These are phyloP conservation scores for Hypsopygia costalis DNA, from an alignment of 2,888 invertebrate genomes.

Conservation along the genomic window DNA sequence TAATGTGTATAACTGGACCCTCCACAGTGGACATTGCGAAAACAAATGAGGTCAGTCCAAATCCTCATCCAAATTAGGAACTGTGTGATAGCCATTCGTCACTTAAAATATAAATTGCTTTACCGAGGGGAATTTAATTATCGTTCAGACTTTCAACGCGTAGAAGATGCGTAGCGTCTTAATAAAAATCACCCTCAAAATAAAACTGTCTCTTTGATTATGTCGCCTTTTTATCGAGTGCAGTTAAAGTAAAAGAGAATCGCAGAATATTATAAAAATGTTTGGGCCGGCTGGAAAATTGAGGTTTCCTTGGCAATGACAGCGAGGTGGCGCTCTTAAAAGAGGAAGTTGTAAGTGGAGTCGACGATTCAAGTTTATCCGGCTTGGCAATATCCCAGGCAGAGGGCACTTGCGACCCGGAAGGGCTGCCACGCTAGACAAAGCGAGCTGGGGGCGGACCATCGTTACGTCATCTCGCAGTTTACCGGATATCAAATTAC, in stretches of 20 bases:
- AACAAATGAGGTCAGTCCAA: constrained; percentile 43
- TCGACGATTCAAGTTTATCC: constrained; percentile 44
- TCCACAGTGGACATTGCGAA: constrained; percentile 46
- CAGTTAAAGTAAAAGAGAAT: not conserved
- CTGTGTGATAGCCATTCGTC: constrained; percentile 19
- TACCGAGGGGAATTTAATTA: constrained; percentile 9
- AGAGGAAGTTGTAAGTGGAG: constrained; percentile 43
- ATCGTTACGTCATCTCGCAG: constrained; percentile 31
- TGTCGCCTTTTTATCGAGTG: not conserved
- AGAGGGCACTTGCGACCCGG: constrained; percentile 44
- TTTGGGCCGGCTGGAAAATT: not conserved
- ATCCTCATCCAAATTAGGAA: constrained; percentile 32
- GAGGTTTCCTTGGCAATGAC: constrained; percentile 9
- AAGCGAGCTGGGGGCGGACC: constrained; percentile 35
- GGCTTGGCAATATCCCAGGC: constrained; percentile 36
- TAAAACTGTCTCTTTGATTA: not conserved
- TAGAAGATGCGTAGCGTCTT: not conserved
- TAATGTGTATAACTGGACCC: constrained; percentile 61
- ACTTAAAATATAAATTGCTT: constrained; percentile 23
- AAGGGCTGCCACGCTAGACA: constrained; percentile 36
- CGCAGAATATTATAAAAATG: constrained; percentile 1
- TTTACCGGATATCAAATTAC: constrained; percentile 30
- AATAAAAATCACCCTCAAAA: constrained; percentile 13
- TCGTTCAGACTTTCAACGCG: not conserved
- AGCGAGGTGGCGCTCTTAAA: constrained; percentile 24